Percentiles rank a stretch among this genome's conserved stretches.
Evolutionary conservation across 2,113 vertebrate species (phyloP).

Genomic region (Salminus brasiliensis): DNA sequence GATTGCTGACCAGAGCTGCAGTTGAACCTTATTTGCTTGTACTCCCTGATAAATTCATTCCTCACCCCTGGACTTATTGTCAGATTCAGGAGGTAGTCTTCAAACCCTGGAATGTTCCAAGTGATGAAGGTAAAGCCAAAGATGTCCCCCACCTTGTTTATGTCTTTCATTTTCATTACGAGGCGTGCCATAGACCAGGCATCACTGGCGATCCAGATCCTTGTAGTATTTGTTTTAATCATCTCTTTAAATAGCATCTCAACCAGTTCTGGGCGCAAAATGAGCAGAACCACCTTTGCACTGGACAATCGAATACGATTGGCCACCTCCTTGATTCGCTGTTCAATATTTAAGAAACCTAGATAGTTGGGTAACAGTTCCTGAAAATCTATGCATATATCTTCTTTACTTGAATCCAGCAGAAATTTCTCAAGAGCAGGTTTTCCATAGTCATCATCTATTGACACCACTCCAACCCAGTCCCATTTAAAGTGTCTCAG

Average conservation of each 20-base stretch:
- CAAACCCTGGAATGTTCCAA: constrained; percentile 58
- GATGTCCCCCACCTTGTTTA: constrained; percentile 68
- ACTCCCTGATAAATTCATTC: constrained; percentile 70
- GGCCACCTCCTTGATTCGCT: constrained; percentile 41
- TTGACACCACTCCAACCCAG: constrained; percentile 71
- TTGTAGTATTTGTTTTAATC: constrained; percentile 57
- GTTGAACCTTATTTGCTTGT: constrained; percentile 65
- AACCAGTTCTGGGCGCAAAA: constrained; percentile 61
- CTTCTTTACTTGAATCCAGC: constrained; percentile 22
- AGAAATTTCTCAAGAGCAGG: constrained; percentile 64
- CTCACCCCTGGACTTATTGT: constrained; percentile 47
- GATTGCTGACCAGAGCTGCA: constrained; percentile 55
- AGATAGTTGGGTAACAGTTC: constrained; percentile 59
- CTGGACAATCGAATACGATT: constrained; percentile 52
- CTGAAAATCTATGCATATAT: constrained; percentile 65
- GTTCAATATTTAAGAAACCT: background rate
- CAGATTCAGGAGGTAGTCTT: constrained; percentile 64
- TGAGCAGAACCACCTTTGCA: constrained; percentile 67
- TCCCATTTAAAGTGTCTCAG: constrained; percentile 67
- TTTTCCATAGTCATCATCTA: constrained; percentile 72
- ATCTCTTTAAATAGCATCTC: constrained; percentile 61
- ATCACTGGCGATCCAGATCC: constrained; percentile 71
- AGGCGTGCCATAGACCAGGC: constrained; percentile 59
- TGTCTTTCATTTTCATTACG: constrained; percentile 59
- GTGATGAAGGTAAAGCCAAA: constrained; percentile 66